phyloP scores from a whole-genome alignment of 2,797 vertebrate genomes.

The Ceyx erithaca region DNA sequence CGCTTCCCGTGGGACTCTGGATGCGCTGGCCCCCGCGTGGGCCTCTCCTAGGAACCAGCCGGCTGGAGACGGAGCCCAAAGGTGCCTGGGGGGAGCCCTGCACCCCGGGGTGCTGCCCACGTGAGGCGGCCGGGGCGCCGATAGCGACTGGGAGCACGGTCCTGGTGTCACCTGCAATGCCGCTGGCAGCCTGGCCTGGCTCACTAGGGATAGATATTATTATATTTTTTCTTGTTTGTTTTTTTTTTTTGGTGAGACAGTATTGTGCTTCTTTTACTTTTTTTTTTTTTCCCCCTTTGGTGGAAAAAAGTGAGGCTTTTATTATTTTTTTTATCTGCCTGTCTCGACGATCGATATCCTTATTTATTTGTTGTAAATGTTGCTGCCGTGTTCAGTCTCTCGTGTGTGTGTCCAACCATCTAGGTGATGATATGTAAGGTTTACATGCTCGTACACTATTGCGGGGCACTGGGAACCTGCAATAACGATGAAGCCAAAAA shows the following conservation, averaged over 20 bases:
- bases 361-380: slow-evolving; percentile 80
- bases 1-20: slow-evolving; percentile 58
- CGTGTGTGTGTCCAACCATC: slow-evolving; percentile 33
- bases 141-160: background rate
- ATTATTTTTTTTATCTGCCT: slow-evolving; percentile 46
- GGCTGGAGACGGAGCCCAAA: background rate
- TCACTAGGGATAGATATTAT: slow-evolving; percentile 31
- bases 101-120: background rate
- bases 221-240: background rate
- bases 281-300: background rate
- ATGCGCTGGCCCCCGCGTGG: background rate
- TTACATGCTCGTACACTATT: slow-evolving; percentile 57
- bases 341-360: slow-evolving; percentile 53
- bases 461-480: slow-evolving; percentile 59
- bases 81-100: background rate
- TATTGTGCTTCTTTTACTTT: slow-evolving; percentile 58
- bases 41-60: background rate
- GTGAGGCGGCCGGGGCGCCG: background rate
- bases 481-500: slow-evolving; percentile 80
- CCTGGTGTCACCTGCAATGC: background rate
- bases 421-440: slow-evolving; percentile 1
- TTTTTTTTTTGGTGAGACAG: slow-evolving; percentile 53
- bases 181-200: background rate
- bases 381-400: slow-evolving; percentile 71
- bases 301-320: slow-evolving; percentile 67